Evolutionary conservation across 2,797 vertebrate genomes (phyloP).

Genomic region (Octomys mimax): DNA sequence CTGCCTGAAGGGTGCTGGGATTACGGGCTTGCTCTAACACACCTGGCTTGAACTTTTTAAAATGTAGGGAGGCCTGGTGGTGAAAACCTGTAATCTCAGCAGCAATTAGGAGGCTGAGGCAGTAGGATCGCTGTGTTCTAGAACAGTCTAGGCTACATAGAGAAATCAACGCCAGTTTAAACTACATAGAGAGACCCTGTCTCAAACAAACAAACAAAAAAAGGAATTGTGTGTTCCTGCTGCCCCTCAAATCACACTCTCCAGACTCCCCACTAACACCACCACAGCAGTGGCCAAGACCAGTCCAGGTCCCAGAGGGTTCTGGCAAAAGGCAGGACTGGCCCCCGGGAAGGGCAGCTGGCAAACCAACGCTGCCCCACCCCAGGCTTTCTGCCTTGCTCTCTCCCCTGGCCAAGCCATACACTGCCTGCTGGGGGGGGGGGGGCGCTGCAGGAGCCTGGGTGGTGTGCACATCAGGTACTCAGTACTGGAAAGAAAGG

Average conservation of each 20-base stretch:
- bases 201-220: not conserved
- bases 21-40: not conserved
- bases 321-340: not conserved
- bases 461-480: not conserved
- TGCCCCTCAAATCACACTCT: not conserved
- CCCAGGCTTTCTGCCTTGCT: not conserved
- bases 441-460: rapidly evolving
- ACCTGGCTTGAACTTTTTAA: not conserved
- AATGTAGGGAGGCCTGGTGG: too few species aligned
- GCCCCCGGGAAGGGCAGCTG: not conserved
- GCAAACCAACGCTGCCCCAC: not conserved
- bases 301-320: not conserved
- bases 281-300: not conserved
- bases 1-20: not conserved
- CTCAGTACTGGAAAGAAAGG: not conserved
- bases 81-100: too few species aligned
- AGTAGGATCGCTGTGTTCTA: too few species aligned
- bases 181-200: too few species aligned
- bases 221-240: not conserved
- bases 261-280: too few species aligned
- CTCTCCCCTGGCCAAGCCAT: not conserved
- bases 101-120: too few species aligned
- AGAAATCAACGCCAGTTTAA: too few species aligned
- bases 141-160: too few species aligned
- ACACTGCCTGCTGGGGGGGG: not conserved